These are phyloP conservation scores for Magallana ariakensis DNA, from an alignment of 1,140 invertebrate species.

Conservation along the genomic window DNA sequence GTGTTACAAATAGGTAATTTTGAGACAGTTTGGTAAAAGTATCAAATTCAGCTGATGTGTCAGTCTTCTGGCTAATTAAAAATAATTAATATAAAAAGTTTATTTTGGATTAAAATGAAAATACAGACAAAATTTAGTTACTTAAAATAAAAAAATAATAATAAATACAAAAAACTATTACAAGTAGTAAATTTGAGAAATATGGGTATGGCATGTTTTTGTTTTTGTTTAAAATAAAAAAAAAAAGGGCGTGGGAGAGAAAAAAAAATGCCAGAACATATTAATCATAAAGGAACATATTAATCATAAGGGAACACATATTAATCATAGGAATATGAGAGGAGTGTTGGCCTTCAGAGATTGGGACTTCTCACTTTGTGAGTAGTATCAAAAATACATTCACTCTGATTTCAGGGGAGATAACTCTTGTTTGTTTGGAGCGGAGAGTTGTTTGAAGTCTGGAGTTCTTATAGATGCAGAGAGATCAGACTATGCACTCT, in stretches of 20 bases:
- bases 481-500: constrained; percentile 18
- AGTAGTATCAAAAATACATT: constrained; percentile 24
- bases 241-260: too few species aligned
- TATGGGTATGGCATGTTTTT: too few species aligned
- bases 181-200: too few species aligned
- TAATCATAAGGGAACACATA: background rate
- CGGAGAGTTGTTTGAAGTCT: background rate
- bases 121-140: too few species aligned
- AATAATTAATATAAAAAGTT: background rate
- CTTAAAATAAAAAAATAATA: too few species aligned
- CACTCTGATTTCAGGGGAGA: constrained; percentile 30
- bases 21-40: too few species aligned
- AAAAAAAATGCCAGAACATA: too few species aligned
- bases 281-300: too few species aligned
- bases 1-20: too few species aligned
- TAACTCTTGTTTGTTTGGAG: background rate
- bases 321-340: background rate
- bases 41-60: too few species aligned
- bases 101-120: background rate
- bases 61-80: background rate
- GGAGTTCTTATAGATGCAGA: background rate
- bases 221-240: too few species aligned
- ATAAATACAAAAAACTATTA: too few species aligned
- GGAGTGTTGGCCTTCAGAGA: background rate
- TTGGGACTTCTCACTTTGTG: background rate